Conservation (phyloP, 2,113 vertebrate genomes). For the Chionodraco myersi region DNA sequence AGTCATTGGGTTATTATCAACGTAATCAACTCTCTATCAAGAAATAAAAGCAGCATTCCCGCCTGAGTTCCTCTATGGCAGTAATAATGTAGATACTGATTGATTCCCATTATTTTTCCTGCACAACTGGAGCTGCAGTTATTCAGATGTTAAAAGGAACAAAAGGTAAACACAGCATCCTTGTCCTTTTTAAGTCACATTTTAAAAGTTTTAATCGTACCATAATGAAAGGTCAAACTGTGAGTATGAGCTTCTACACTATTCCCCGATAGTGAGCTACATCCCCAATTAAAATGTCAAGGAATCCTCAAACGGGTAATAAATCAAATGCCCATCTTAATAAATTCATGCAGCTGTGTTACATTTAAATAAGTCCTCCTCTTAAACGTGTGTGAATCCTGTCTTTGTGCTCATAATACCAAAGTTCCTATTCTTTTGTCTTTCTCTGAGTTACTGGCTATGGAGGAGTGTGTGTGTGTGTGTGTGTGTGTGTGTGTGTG, state of each 20-base stretch:
- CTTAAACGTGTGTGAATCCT: conserved; percentile 72
- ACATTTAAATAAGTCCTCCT: conserved; percentile 73
- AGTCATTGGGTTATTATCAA: conserved; percentile 57
- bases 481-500: conserved; percentile 5
- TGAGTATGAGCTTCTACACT: background rate
- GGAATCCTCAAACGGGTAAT: conserved; percentile 59
- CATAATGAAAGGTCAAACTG: background rate
- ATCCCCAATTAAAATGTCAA: conserved; percentile 58
- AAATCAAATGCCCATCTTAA: conserved; percentile 65
- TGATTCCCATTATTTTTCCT: conserved; percentile 12
- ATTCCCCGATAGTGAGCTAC: conserved; percentile 7
- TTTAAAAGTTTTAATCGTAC: background rate
- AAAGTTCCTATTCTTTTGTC: conserved; percentile 64
- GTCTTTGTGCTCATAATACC: conserved; percentile 73
- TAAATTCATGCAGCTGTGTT: conserved; percentile 76
- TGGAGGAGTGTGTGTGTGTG: background rate
- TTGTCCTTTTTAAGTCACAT: background rate
- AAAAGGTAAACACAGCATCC: background rate
- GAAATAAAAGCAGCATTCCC: conserved; percentile 9
- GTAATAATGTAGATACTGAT: conserved; percentile 40
- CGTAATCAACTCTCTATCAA: conserved; percentile 46
- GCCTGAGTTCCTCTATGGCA: background rate
- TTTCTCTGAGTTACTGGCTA: conserved; percentile 45
- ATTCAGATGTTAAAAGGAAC: background rate
- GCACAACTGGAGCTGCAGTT: background rate